A percentile compares a stretch with the other conserved stretches of the same genome.
Conservation (phyloP, 1,140 invertebrate species). For the Gerris buenoi region DNA sequence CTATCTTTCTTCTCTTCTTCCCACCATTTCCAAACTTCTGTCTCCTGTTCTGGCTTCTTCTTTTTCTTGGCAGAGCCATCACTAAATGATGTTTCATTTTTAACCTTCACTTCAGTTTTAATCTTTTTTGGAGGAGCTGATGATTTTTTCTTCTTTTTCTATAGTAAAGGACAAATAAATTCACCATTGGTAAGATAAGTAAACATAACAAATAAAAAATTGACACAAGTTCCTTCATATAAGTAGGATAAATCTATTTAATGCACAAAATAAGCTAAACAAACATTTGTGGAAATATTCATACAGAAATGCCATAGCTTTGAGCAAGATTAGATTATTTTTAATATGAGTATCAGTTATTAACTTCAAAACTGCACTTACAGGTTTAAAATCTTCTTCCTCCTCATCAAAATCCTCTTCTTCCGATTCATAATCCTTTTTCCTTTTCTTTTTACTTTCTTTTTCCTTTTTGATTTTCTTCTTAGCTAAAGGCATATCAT, state of each 20-base stretch:
- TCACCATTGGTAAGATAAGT: too few relatives aligned
- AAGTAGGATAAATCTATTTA: not conserved
- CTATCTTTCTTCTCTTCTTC: conserved; percentile 87
- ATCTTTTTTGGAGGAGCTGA: conserved; percentile 24
- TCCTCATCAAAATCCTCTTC: conserved; percentile 46
- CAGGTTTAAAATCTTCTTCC: conserved; percentile 32
- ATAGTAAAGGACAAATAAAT: conserved; percentile 19
- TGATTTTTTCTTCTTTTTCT: conserved; percentile 30
- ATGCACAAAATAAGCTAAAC: not conserved
- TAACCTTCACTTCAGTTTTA: conserved; percentile 29
- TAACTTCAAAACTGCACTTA: conserved; percentile 25
- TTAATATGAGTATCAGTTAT: not conserved
- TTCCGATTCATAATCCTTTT: conserved; percentile 36
- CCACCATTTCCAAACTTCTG: conserved; percentile 95
- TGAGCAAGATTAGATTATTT: not conserved
- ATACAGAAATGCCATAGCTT: not conserved
- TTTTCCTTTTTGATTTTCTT: conserved; percentile 58
- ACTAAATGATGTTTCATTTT: conserved; percentile 27
- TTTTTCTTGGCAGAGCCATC: conserved; percentile 34
- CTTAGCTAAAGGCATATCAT: conserved; percentile 47
- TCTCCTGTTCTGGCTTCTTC: conserved; percentile 68
- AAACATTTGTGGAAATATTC: not conserved
- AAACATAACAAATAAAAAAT: too few relatives aligned
- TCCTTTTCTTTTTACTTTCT: conserved; percentile 36
- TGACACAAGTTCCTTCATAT: not conserved